phyloP scores from a whole-genome alignment of 2,797 vertebrate genomes.

The Malurus leucopterus region DNA sequence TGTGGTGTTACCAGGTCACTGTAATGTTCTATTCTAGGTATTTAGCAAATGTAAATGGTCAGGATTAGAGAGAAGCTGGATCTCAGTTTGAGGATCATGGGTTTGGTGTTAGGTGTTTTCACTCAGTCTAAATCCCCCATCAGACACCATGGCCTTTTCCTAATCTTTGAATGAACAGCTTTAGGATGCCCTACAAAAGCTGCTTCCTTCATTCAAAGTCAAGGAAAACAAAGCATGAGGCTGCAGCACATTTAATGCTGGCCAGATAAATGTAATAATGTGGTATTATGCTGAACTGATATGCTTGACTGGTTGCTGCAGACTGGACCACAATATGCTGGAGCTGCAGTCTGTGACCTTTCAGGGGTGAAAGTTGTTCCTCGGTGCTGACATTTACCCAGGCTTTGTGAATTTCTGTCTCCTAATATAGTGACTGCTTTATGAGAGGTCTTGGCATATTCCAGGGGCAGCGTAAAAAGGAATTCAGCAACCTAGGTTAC shows the following conservation, averaged over 20 bases:
- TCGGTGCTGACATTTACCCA: slow-evolving; percentile 27
- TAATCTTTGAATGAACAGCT: neutral
- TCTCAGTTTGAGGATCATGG: neutral
- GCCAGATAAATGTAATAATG: slow-evolving; percentile 37
- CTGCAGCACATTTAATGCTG: neutral
- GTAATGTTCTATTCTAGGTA: neutral
- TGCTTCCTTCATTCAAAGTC: neutral
- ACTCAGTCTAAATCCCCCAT: neutral
- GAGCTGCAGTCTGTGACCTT: slow-evolving; percentile 29
- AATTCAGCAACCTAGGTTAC: neutral
- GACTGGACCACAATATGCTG: neutral
- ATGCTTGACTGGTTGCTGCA: neutral
- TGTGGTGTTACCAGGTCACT: neutral
- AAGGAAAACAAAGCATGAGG: neutral
- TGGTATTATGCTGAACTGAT: slow-evolving; percentile 30
- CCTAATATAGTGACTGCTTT: slow-evolving; percentile 15
- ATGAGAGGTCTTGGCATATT: neutral
- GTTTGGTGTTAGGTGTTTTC: neutral
- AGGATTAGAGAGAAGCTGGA: neutral
- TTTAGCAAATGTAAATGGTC: neutral
- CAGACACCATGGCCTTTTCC: neutral
- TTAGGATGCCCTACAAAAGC: neutral
- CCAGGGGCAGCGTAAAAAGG: neutral
- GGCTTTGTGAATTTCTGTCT: slow-evolving; percentile 35
- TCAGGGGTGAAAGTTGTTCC: slow-evolving; percentile 16